Base-by-base conservation (phyloP, 2,797 vertebrate genomes). In the Spizella passerina region DNA sequence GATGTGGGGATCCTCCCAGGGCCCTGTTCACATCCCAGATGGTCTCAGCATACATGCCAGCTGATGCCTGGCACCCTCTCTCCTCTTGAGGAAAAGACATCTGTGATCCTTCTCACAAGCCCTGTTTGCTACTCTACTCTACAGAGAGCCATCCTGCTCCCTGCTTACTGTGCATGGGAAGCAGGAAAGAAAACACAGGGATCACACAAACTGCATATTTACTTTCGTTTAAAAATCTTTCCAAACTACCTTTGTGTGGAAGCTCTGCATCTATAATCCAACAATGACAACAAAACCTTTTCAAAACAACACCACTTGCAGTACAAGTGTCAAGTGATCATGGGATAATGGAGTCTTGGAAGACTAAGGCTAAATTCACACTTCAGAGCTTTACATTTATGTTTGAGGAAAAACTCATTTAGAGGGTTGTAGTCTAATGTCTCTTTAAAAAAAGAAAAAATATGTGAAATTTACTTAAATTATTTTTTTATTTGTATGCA, bases 1-100 rank as follows among this genome's bases (percentile, higher is more conserved):
- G 82, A 19, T 27, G 46, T 49, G n/a, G 34, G 65, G 65, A 86
- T 50, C 29, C 22, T 86, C 70, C 21, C 4, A 2, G 32, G 17
- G 61, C 65, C 79, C 65, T 22, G n/a, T 64, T 83, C 85, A 43
- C 90, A 65, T 82, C 82, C 92, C 90, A 88, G 65, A 92, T 90
- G 83, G 93, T 93, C 66, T 78, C 38, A 78, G 1, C 4, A 9
- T 4, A 75, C 82, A 76, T 32, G 46, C 80, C 88, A 88, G 82
- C 82, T 92, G 92, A 83, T 69, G 88, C 82, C 82, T 94, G 94
- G 93, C 93, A 94, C 72, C 76, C 82, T 83, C 53, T 60, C 72
- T 91, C 72, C 57, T 81, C 85, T 78, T 65, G 57, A 91, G 69
- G 49, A 88, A 88, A 71, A 91, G 86, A 81, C 85, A 91, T 90